Evolutionary conservation across 2,797 vertebrate species (phyloP).

Genomic region (Crocidura indochinensis): DNA sequence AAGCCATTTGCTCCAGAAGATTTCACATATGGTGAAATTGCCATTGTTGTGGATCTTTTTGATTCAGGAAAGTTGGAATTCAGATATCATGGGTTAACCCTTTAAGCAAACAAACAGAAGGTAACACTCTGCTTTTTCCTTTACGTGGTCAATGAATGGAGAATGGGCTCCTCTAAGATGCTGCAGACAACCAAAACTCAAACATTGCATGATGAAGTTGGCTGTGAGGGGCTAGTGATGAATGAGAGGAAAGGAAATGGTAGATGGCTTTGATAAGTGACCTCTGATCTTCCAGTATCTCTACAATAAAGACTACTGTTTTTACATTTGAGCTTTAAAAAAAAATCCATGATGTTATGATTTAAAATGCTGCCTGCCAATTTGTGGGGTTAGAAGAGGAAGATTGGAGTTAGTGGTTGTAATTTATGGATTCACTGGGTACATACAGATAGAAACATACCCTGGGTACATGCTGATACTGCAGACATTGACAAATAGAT

Average conservation of each 20-base stretch:
- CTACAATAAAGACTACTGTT: constrained; percentile 66
- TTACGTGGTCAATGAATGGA: constrained; percentile 27
- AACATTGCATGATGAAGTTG: constrained; percentile 84
- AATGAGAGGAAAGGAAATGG: constrained; percentile 63
- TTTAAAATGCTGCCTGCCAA: constrained; percentile 49
- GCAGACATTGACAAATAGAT: not conserved
- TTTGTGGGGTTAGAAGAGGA: not conserved
- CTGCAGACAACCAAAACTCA: constrained; percentile 88
- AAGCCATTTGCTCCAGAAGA: constrained; percentile 57
- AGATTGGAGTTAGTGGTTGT: not conserved
- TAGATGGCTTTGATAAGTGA: constrained; percentile 12
- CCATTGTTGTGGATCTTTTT: constrained; percentile 79
- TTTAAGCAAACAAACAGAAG: constrained; percentile 67
- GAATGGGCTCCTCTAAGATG: not conserved
- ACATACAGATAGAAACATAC: constrained; percentile 38
- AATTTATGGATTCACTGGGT: not conserved
- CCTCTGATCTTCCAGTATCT: constrained; percentile 87
- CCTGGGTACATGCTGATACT: not conserved
- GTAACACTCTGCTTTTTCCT: constrained; percentile 59
- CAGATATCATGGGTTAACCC: constrained; percentile 51
- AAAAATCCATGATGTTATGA: not conserved
- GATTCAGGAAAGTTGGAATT: constrained; percentile 61
- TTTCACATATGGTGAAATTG: constrained; percentile 62
- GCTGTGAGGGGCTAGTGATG: constrained; percentile 73
- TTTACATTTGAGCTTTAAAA: not conserved